Evolutionary conservation across 2,113 vertebrate genomes (phyloP), one percentile per base, ranked within the genome.

Genomic region (Percopsis transmontana): DNA sequence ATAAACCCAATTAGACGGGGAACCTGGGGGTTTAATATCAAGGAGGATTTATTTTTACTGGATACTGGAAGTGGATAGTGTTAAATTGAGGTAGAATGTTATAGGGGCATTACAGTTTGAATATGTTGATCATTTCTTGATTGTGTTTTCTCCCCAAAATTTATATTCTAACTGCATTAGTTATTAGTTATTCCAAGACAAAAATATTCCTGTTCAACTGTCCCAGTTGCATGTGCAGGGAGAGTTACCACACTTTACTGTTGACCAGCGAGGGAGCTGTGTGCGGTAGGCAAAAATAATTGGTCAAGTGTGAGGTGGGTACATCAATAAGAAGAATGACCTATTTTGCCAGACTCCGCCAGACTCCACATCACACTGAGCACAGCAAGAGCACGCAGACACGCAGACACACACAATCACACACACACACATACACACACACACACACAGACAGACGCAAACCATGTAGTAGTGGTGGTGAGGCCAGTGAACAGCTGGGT

Each of bases 401-500:
- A 27, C 13, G 65, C 42, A 41, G 47, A 27, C 44, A 52, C 52
- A 6, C 39, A 24, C 21, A 56, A 10, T 9, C 41, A 21, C 64
- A 48, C 66, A 41, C 45, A 33, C 45, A 12, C 27, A 58, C 45
- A 33, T 18, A 68, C 66, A 68, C 56, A 68, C 66, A 66, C 51
- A 52, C 53, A 45, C 54, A 66, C 11, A 74, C 40, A 62, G 38
- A 50, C 15, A 70, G 21, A 40, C 42, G 47, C 14, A 53, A 10
- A 11, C 27, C 1, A 16, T 19, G 53, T 8, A 14, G 33, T 4
- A 24, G 47, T n/a, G 8, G 47, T 3, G 42, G 18, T 56, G 52
- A 13, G 6, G 65, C 48, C 41, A 58, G 5, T 13, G 50, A 74
- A 77, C 79, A 88, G 85, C 75, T 77, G 77, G 77, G 18, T 66